These are phyloP conservation scores for Cephonodes hylas DNA, from an alignment of 2,888 invertebrate species.

Conservation along the genomic window DNA sequence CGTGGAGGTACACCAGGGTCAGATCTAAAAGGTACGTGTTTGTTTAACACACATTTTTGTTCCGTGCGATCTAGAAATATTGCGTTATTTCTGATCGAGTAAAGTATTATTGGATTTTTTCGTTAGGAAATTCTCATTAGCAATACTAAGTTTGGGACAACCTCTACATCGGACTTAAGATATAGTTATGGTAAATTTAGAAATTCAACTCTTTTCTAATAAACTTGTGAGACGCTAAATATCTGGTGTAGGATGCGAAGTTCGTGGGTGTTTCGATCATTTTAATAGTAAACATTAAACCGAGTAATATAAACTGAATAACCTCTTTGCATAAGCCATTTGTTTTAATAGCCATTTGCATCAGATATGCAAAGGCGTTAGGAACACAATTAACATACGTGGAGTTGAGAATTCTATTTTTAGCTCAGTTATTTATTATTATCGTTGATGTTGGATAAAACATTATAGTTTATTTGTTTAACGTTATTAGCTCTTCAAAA, in stretches of 20 bases:
- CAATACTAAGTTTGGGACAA: too few species aligned
- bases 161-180: too few species aligned
- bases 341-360: not conserved
- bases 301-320: not conserved
- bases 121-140: too few species aligned
- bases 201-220: too few species aligned
- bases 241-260: not conserved
- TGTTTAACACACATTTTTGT: too few species aligned
- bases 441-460: not conserved
- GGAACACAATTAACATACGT: not conserved
- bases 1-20: conserved; percentile 74
- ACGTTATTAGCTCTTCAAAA: too few species aligned
- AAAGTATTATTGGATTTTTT: too few species aligned
- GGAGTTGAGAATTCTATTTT: not conserved
- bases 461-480: too few species aligned
- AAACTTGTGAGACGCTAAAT: not conserved
- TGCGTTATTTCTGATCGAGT: too few species aligned
- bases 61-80: too few species aligned
- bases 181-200: too few species aligned
- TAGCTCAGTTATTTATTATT: not conserved
- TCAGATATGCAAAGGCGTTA: not conserved
- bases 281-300: not conserved
- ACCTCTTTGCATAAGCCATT: not conserved
- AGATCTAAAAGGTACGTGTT: conserved; percentile 73
- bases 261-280: not conserved